These are phyloP conservation scores for Drosophila murphyi DNA, from an alignment of 1,140 invertebrate species.

Conservation along the genomic window DNA sequence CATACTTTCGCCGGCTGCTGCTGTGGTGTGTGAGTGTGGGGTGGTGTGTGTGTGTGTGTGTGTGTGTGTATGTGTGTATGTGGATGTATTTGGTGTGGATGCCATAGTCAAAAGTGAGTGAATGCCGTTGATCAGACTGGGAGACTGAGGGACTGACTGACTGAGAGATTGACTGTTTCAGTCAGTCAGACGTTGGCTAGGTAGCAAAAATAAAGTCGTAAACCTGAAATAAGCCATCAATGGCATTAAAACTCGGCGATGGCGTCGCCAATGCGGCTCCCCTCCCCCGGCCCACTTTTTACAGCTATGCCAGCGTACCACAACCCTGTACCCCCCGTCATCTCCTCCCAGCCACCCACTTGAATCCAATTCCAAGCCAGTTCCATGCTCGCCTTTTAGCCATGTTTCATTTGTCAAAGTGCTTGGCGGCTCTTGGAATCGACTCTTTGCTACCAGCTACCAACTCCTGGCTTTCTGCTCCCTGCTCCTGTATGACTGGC, in stretches of 20 bases:
- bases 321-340: conserved; percentile 25
- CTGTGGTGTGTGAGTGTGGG: background rate
- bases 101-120: conserved; percentile 76
- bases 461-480: too few species aligned
- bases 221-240: conserved; percentile 83
- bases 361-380: conserved; percentile 8
- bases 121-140: conserved; percentile 54
- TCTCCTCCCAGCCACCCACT: background rate
- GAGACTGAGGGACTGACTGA: background rate
- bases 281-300: conserved; percentile 33
- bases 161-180: background rate
- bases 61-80: background rate
- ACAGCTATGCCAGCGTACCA: conserved; percentile 25
- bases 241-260: conserved; percentile 74
- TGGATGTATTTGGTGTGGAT: conserved; percentile 15
- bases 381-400: conserved; percentile 5
- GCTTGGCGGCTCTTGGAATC: conserved; percentile 47
- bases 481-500: conserved; percentile 12
- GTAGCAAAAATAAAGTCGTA: conserved; percentile 82
- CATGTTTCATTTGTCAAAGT: conserved; percentile 81
- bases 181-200: conserved; percentile 64
- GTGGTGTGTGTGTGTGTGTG: background rate
- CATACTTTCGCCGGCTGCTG: conserved; percentile 46
- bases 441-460: too few species aligned
- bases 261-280: conserved; percentile 47